Conservation (phyloP, 2,888 invertebrate species). For the Zygothrica quintamaculata region DNA sequence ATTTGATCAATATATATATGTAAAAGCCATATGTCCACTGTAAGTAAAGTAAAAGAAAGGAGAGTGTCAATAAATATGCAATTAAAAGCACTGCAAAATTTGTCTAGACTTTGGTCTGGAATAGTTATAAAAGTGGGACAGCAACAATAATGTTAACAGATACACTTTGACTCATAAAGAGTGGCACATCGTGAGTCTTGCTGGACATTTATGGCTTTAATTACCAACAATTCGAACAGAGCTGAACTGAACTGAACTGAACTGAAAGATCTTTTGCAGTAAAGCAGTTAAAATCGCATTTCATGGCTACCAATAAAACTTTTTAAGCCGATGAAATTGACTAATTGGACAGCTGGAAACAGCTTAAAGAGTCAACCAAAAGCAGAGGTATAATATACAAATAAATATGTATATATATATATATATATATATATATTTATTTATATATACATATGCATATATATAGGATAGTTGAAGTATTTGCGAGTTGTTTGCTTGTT, state of each 20-base stretch:
- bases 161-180: slow-evolving; percentile 51
- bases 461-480: too few relatives aligned
- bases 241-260: slow-evolving; percentile 5
- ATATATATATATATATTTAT: slow-evolving; percentile 19
- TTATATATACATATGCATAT: too few relatives aligned
- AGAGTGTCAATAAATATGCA: slow-evolving; percentile 58
- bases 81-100: slow-evolving; percentile 61
- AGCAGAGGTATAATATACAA: neutral
- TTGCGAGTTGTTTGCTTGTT: slow-evolving; percentile 26
- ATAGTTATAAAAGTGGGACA: slow-evolving; percentile 38
- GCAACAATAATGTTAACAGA: slow-evolving; percentile 40
- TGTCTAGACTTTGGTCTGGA: slow-evolving; percentile 58
- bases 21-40: too few relatives aligned
- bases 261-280: slow-evolving; percentile 21
- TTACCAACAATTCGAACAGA: slow-evolving; percentile 34
- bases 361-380: too few relatives aligned
- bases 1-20: too few relatives aligned
- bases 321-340: slow-evolving; percentile 67
- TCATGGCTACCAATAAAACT: slow-evolving; percentile 57
- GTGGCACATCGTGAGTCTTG: slow-evolving; percentile 38
- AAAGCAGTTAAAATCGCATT: slow-evolving; percentile 65
- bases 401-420: slow-evolving; percentile 13
- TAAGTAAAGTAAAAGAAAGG: too few relatives aligned
- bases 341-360: slow-evolving; percentile 75
- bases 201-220: slow-evolving; percentile 55